A percentile compares a stretch with the other conserved stretches of the same genome.
phyloP scores from a whole-genome alignment of 2,888 invertebrate species.

The Eilema depressum region DNA sequence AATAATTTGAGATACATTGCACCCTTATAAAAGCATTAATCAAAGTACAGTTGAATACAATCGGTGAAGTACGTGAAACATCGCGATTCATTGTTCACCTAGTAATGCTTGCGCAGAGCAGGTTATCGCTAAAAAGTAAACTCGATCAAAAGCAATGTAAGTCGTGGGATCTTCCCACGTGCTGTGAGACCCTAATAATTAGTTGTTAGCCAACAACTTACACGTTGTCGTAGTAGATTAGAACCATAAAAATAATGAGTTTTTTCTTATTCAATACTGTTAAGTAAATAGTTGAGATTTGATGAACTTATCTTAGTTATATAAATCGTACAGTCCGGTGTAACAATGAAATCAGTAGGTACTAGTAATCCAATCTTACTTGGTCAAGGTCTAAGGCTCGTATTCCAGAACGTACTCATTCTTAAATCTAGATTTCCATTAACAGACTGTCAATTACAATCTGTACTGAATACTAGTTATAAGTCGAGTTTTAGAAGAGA shows the following conservation, averaged over 20 bases:
- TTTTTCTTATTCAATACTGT: conserved; percentile 27
- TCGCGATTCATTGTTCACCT: conserved; percentile 61
- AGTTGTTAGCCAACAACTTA: conserved; percentile 74
- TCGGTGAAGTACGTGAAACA: conserved; percentile 62
- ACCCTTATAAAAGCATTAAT: conserved; percentile 56
- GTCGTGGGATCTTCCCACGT: conserved; percentile 82
- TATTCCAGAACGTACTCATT: too few species aligned
- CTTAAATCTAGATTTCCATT: too few species aligned
- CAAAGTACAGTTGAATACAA: conserved; percentile 53
- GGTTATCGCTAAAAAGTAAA: conserved; percentile 74
- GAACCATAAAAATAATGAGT: conserved; percentile 31
- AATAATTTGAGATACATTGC: conserved; percentile 62
- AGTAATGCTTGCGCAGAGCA: conserved; percentile 58
- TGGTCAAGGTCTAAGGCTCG: too few species aligned
- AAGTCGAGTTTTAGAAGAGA: too few species aligned
- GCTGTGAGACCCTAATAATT: conserved; percentile 65
- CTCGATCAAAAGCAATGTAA: conserved; percentile 66
- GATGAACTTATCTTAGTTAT: background rate
- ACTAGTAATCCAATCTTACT: too few species aligned
- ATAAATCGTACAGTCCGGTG: background rate
- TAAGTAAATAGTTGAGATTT: conserved; percentile 15
- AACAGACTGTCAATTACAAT: too few species aligned
- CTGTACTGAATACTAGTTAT: too few species aligned
- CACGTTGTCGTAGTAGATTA: conserved; percentile 61
- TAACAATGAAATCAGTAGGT: background rate